Base-by-base conservation (phyloP, 1,140 invertebrate genomes). In the Trissolcus basalis region DNA sequence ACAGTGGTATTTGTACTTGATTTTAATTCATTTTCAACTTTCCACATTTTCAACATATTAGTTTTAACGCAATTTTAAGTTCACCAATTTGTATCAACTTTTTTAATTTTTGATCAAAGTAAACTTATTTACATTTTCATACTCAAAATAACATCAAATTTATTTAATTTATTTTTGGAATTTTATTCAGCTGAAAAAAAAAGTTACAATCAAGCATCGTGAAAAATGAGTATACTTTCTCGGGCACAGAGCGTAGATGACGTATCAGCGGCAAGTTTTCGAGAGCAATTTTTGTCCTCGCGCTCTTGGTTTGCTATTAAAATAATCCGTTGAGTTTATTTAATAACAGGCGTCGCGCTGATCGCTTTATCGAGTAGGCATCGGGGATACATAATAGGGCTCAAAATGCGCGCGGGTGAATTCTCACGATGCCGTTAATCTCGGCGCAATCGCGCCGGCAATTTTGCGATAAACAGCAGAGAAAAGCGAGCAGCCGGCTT, bases 401-500 rank as follows among this genome's bases (percentile, higher is more conserved):
- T 64, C 32, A 58, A 58, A 68, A 51, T 9, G 33, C 27, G 39
- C 48, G 48, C 49, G 39, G 35, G 39, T 44, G 61, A 54, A 56
- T 67, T 67, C 63, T 67, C 63, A 67, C 63, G 63, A 35, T 7
- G 44, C 53, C n/a, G 53, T 51, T 56, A 65, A 65, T 65, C 63
- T 49, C 11, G 15, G 33, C 45, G 48, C 36, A 58, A 67, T 67
- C 64, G 55, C 54, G 55, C 41, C 47, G 55, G 54, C 64, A 51
- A 68, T 68, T 59, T 53, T 12, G 49, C 32, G 64, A 68, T 68
- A 68, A 68, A 48, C 19, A 9, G 9, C 16, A 43, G 36, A 67
- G 54, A 49, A 59, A 59, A 59, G 35, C 48, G 64, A 68, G 64
- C 64, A 68, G 49, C 39, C 55, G 55, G 51, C 54, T 58, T 44